Conservation (phyloP, 35 echinoderm and acorn worm species). For the Heliocidaris erythrogramma region DNA sequence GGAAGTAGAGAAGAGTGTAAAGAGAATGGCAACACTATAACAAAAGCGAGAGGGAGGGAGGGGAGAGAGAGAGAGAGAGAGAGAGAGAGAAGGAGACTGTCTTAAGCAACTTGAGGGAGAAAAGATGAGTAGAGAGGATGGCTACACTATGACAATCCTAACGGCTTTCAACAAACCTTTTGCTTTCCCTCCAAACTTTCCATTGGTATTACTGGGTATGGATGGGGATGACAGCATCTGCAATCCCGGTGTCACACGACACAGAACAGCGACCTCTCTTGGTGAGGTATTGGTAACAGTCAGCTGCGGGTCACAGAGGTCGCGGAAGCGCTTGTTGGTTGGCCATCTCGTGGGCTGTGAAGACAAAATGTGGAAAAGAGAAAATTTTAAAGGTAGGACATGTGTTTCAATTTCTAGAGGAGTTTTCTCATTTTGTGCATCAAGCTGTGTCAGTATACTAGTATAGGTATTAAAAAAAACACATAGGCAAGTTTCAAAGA, state of each 20-base stretch:
- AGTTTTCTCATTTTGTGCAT: too few relatives aligned
- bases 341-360: constrained; percentile 74
- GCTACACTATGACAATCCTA: too few relatives aligned
- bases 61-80: not conserved
- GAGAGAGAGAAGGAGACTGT: not conserved
- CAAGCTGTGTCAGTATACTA: too few relatives aligned
- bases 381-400: not conserved
- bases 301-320: constrained; percentile 63
- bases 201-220: constrained; percentile 96
- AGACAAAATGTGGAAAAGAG: not conserved
- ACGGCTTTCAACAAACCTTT: constrained; percentile 33
- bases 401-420: not conserved
- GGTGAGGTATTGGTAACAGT: constrained; percentile 81
- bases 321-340: constrained; percentile 56
- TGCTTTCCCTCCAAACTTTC: constrained; percentile 82
- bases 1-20: not conserved
- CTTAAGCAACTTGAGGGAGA: not conserved
- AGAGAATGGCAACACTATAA: too few relatives aligned
- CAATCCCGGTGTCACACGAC: constrained; percentile 53
- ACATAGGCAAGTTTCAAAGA: too few relatives aligned
- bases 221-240: constrained; percentile 75
- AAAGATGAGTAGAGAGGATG: too few relatives aligned
- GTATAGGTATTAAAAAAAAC: too few relatives aligned
- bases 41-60: too few relatives aligned
- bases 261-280: constrained; percentile 73